Evolutionary conservation across 2,113 vertebrate genomes (phyloP), one percentile per base, ranked within the genome.

Genomic region (Etheostoma spectabile): DNA sequence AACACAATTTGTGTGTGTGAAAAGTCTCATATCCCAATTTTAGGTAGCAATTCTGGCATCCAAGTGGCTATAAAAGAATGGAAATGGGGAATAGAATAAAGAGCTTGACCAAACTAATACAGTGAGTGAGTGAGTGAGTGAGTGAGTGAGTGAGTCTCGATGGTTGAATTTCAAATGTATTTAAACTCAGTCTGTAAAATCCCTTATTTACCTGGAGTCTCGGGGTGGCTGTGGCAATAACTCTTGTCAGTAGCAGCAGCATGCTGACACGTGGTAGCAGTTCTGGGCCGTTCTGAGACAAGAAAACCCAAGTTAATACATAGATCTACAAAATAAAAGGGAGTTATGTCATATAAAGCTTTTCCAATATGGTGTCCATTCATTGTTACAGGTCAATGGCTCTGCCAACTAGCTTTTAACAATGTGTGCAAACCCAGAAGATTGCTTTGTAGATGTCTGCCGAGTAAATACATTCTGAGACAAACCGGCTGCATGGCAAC

Each of bases 251-350:
- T 3, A 99, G 93, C 72, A 95, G n/a, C 74, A 99, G 91, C 97
- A 99, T 99, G 86, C 95, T 95, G 77, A 96, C 96, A 2, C 98
- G 97, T 48, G 98, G 98, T 63, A 99, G 95, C 82, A 99, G 83
- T 83, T 99, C 98, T 0, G 98, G 98, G 16, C 98, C 98, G 0
- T 96, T 96, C 98, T 99, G 79, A 82, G 33, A 74, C 8, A 49
- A 21, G 27, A 59, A 80, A 77, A 83, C 11, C 52, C 14, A 83
- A 46, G 59, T 55, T 13, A 24, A 18, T 21, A 16, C 2, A 63
- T 15, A n/a, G 52, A 57, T 7, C 19, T 18, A 49, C 6, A 49
- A 68, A 59, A 35, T 21, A 56, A 53, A 63, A 5, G 7, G 15
- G 0, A 21, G 12, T 2, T 6, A 21, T 24, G 63, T 33, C 42